Base-by-base conservation (phyloP, 2,797 vertebrate genomes). In the Yasuhikotakia modesta region DNA sequence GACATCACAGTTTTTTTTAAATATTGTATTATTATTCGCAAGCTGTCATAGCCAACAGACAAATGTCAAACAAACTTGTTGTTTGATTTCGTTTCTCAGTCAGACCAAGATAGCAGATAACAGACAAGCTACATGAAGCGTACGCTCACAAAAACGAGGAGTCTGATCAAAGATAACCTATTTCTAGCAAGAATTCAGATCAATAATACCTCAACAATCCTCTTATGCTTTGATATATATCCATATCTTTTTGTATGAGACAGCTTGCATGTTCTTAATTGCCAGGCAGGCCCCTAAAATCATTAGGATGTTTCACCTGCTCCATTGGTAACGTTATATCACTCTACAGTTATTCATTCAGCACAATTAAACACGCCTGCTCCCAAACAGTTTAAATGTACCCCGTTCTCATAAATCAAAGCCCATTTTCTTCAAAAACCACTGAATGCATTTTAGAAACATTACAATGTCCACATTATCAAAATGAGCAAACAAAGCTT, bases 281-380 rank as follows among this genome's bases (percentile, higher is more conserved):
- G 70, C 46, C 2, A 35, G 69, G 52, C 13, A 53, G 60, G 14
- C 27, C 57, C 19, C 68, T 70, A 43, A 75, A 35, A 43, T 76
- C 46, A 63, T 73, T 74, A 61, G 68, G 69, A 55, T 32, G 14
- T 73, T 55, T 30, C 68, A 79, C 55, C 48, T 57, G 63, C 55
- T 65, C 69, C 21, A 64, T 21, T 79, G 58, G 43, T 64, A 35
- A 68, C 32, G 57, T 72, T 35, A 66, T 39, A n/a, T 21, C 21
- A 55, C 3, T 16, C 14, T 5, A 32, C 5, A 19, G 58, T 7
- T 12, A 8, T 60, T 60, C 2, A n/a, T 30, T 43, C 11, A 46
- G 27, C 8, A 45, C 43, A 45, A 39, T 35, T 55, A 70, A 45
- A 11, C n/a, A n/a, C n/a, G n/a, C n/a, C 5, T 17, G 7, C 10